phyloP scores from a whole-genome alignment of 1,140 invertebrate genomes.

The Agrilus planipennis region DNA sequence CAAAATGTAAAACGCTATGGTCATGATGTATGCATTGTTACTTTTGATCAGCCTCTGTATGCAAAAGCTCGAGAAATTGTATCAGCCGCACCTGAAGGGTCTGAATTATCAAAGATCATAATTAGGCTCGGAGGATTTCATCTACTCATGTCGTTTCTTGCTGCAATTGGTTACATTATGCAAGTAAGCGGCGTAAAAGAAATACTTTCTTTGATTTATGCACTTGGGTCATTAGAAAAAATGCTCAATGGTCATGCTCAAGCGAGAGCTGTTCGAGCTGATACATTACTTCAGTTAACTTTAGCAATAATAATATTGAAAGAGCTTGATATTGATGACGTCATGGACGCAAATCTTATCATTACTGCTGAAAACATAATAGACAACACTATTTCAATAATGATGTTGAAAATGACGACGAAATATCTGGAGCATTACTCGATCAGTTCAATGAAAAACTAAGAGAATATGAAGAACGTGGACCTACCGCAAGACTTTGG shows the following conservation, averaged over 20 bases:
- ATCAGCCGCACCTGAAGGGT: conserved; percentile 22
- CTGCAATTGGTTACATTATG: too few species aligned
- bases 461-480: not conserved
- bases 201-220: too few species aligned
- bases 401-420: conserved; percentile 23
- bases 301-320: too few species aligned
- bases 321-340: too few species aligned
- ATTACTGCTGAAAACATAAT: conserved; percentile 18
- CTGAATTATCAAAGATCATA: conserved; percentile 27
- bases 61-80: conserved; percentile 36
- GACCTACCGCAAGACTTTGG: conserved; percentile 28
- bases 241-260: conserved; percentile 17
- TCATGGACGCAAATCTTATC: conserved; percentile 23
- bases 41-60: conserved; percentile 33
- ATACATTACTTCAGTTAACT: conserved; percentile 11
- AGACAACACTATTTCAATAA: conserved; percentile 13
- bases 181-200: too few species aligned
- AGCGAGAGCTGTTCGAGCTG: conserved; percentile 10
- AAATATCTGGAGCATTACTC: conserved; percentile 26
- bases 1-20: conserved; percentile 16
- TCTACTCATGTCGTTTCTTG: conserved; percentile 18
- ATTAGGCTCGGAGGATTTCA: too few species aligned
- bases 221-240: conserved; percentile 15
- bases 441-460: conserved; percentile 27
- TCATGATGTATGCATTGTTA: conserved; percentile 22